A percentile compares a stretch with the other conserved stretches of the same genome.
Conservation (phyloP, 2,888 invertebrate species). For the Drosophila multiciliata region DNA sequence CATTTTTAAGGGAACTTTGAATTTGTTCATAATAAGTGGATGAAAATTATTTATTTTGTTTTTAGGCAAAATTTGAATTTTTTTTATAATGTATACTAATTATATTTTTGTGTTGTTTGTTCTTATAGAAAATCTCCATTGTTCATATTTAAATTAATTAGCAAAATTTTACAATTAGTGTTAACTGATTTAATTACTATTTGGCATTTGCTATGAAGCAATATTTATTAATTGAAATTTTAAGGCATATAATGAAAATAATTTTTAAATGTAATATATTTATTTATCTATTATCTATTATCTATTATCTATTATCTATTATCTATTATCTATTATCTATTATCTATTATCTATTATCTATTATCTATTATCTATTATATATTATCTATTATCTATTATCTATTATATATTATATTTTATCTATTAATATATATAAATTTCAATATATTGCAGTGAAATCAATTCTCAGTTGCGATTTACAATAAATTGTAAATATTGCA, state of each 20-base stretch:
- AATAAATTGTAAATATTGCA: background rate
- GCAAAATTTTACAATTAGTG: background rate
- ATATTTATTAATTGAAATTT: background rate
- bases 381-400: too few relatives aligned
- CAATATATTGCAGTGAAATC: background rate
- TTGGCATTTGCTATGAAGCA: background rate
- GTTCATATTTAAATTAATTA: background rate
- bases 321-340: too few relatives aligned
- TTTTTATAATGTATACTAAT: too few relatives aligned
- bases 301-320: too few relatives aligned
- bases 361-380: too few relatives aligned
- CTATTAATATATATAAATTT: background rate
- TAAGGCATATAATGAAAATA: background rate
- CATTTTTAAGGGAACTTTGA: background rate
- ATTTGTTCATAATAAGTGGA: background rate
- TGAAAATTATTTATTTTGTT: background rate
- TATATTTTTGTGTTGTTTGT: background rate
- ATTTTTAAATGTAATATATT: too few relatives aligned
- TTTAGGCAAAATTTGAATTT: background rate
- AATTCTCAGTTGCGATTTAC: background rate
- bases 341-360: too few relatives aligned
- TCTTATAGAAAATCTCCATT: background rate
- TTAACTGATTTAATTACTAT: background rate
- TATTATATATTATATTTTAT: too few relatives aligned
- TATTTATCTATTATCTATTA: too few relatives aligned